Evolutionary conservation across 1,140 invertebrate genomes (phyloP), one percentile per base, ranked within the genome.

Genomic region (Drosophila busckii): DNA sequence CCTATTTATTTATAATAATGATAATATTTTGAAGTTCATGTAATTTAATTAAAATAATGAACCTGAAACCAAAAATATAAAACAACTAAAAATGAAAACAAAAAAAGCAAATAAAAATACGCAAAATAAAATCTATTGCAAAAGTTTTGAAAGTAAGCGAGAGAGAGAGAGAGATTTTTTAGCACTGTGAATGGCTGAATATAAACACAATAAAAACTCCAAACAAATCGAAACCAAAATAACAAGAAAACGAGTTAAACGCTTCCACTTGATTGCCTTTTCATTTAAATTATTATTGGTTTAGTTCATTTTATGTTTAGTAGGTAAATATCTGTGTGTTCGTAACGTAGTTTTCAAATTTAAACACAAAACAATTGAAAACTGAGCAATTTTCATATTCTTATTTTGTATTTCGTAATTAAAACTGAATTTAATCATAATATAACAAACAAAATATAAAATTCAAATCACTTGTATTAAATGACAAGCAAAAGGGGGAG

Each of bases 21-120:
- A 76, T 78, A 78, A 68, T 82, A 82, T 82, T 82, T 82, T 82
- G 75, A 82, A 82, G 75, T 82, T 82, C 75, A 82, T 82, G 75
- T 82, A 82, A 82, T 82, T 82, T 82, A 82, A 82, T 82, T 82
- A 82, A 82, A 82, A 83, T 82, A 82, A 82, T 83, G 75, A 83
- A 82, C 75, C 75, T 75, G 45, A 82, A 70, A 68, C 44, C 54
- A 65, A 70, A 64, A 61, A 60, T 50, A 53, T 29, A 31, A 44
- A 45, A 45, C 17, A 48, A 34, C 23, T 7, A 49, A 49, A 61
- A 54, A 42, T 37, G 40, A 56, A 44, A 55, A 66, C 54, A 38
- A 38, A 31, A 48, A 56, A 34, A 62, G 40, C 26, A 56, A 28
- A 17, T 38, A 25, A 58, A 61, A 50, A 40, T 19, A 45, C 12